Conservation (phyloP, 2,888 invertebrate genomes). For the Parasteatoda lunata region DNA sequence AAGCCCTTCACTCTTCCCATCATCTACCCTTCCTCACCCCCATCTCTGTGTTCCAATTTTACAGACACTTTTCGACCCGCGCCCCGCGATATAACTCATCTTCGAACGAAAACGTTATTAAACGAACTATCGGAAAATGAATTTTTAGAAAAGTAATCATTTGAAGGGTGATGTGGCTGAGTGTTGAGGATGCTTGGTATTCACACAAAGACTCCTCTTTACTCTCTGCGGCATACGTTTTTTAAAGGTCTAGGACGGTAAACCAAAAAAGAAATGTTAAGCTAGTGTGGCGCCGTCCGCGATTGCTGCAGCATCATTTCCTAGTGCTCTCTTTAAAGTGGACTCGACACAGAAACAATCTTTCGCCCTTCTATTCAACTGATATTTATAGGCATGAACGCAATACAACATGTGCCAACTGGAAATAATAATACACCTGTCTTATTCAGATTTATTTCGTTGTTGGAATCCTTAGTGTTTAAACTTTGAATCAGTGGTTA, state of each 20-base stretch:
- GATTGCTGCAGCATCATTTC: conserved; percentile 12
- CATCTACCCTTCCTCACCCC: conserved; percentile 11
- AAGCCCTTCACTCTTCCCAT: conserved; percentile 49
- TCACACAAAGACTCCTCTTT: conserved; percentile 19
- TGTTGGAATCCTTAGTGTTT: neutral
- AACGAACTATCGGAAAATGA: conserved; percentile 41
- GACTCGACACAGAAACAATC: conserved; percentile 5
- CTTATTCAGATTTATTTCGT: neutral
- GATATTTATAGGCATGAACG: neutral
- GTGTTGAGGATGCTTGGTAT: conserved; percentile 11
- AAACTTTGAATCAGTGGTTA: neutral
- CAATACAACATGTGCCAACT: neutral
- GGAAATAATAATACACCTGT: neutral
- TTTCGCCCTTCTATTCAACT: neutral
- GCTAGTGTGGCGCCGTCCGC: conserved; percentile 45
- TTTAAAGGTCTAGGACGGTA: conserved; percentile 13
- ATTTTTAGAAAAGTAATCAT: conserved; percentile 50
- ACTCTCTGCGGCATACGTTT: conserved; percentile 10
- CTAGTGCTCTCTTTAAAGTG: conserved; percentile 31
- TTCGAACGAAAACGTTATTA: conserved; percentile 56
- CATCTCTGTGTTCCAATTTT: conserved; percentile 47
- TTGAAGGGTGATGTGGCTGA: conserved; percentile 7
- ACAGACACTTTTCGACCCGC: conserved; percentile 43
- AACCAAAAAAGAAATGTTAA: conserved; percentile 24
- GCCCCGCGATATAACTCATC: conserved; percentile 17